Base-by-base conservation (phyloP, 2,113 vertebrate species). In the Chaetodon trifascialis region DNA sequence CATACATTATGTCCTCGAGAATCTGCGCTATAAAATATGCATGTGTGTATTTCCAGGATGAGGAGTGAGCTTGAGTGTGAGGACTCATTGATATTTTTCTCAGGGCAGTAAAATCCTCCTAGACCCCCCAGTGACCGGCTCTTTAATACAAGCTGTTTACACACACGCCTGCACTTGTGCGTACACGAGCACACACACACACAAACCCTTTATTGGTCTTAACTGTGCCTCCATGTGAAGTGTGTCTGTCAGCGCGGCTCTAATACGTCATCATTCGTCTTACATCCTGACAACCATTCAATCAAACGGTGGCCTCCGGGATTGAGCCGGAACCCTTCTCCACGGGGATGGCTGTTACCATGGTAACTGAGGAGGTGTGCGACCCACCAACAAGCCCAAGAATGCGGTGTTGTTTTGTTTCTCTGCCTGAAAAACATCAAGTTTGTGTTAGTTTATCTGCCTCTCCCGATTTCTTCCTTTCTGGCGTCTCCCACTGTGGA, bases 241-340 rank as follows among this genome's bases (percentile, higher is more conserved):
- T 67, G 82, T 65, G 85, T 72, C 67, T 82, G 75, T 91, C 87
- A 92, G 76, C 15, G 11, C n/a, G 17, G 71, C 83, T 88, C 76
- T 77, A 52, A 74, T 58, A 89, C 85, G 86, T 91, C 91, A 91
- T 87, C 78, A 82, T 91, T 83, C 47, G 60, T 91, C 86, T 86
- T 79, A 49, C 81, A 74, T 73, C 73, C 75, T 91, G 90, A 92
- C 91, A 92, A 86, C 86, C 82, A 81, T 91, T 93, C 90, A 91
- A 91, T 92, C 92, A 93, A 91, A 86, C 59, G 6, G 59, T 67
- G 86, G 87, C 85, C 87, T 71, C 88, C 51, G 60, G 82, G 91
- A 89, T 78, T 72, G 84, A 85, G 79, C 86, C 63, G 51, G 76
- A 90, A 83, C 71, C 83, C 80, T 79, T 76, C 72, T 82, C 87